Conservation (phyloP, 2,888 invertebrate genomes). For the Pachycephus smyrnensis region DNA sequence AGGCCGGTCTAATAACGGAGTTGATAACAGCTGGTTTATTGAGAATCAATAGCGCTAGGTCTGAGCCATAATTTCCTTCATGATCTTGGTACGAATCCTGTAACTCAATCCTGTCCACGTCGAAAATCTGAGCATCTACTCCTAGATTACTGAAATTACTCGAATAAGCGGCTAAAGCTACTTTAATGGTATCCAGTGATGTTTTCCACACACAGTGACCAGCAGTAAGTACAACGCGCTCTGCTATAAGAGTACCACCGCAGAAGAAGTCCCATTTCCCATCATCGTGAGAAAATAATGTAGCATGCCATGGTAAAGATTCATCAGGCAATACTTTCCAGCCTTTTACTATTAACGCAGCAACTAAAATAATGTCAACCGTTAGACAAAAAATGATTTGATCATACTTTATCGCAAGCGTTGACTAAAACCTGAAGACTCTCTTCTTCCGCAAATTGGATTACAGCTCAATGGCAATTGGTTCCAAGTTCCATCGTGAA, state of each 20-base stretch:
- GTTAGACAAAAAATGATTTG: not conserved
- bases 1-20: conserved; percentile 68
- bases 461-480: conserved; percentile 58
- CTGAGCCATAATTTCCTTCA: conserved; percentile 70
- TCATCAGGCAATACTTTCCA: conserved; percentile 53
- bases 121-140: conserved; percentile 50
- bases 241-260: conserved; percentile 70
- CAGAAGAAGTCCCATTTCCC: conserved; percentile 69
- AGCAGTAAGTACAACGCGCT: conserved; percentile 66
- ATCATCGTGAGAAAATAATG: conserved; percentile 67
- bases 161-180: conserved; percentile 60
- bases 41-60: conserved; percentile 70
- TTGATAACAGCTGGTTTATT: conserved; percentile 63
- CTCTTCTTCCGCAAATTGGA: conserved; percentile 55
- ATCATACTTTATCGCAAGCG: not conserved
- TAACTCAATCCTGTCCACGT: conserved; percentile 65
- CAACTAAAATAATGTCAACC: conserved; percentile 27
- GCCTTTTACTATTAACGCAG: conserved; percentile 64
- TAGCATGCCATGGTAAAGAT: conserved; percentile 72
- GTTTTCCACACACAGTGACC: conserved; percentile 67
- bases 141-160: conserved; percentile 54
- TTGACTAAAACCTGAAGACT: conserved; percentile 32
- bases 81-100: conserved; percentile 69
- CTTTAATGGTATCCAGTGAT: conserved; percentile 51
- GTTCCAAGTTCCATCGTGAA: conserved; percentile 66